Base-by-base conservation (phyloP, 2,888 invertebrate genomes). In the Sipha maydis region DNA sequence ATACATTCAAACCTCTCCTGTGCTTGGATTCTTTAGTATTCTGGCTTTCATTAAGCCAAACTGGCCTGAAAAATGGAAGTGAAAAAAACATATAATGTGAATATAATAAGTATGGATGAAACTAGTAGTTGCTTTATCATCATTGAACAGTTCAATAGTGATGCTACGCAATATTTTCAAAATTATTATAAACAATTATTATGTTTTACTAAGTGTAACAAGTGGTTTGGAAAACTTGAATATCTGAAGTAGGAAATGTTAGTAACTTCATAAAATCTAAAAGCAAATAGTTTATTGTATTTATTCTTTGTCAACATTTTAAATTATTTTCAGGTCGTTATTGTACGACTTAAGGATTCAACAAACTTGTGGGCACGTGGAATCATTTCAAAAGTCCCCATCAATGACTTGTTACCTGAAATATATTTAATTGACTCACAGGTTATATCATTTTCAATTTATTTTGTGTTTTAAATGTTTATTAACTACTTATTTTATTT, bases 361-460 rank as follows among this genome's bases (percentile, higher is more conserved):
- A 61, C 11, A 0, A 61, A 67, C 14, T 11, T 61, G 7, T 84
- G 84, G 84, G 41, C 61, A 0, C 84, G 84, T 1, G 84, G 76
- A 31, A 76, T 84, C 5, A 84, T 84, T 67, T 41, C 76, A 41
- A 76, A 41, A 28, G 48, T 0, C 14, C 0, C 5, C 14, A 11
- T 5, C 7, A 14, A 11, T 25, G 5, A 41, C 3, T 38, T 5
- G 9, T 17, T 3, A 5, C 56, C 67, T 5, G 41, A 84, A 84
- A 28, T 84, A 67, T 84, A 84, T 67, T 84, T 84, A 14, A 76
- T 84, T 5, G 84, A 84, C 28, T 61, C 28, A 17, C 84, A 84
- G 76, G 84, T 84, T 76, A 21, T 14, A 14, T 48, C 0, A 41
- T 5, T 17, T 11, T 41, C 31, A 14, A 7, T 31, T 28, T 56